A percentile compares a stretch with the other conserved stretches of the same genome.
These are phyloP conservation scores for Mionectes olivaceus DNA, from an alignment of 2,797 vertebrate genomes.

Conservation along the genomic window DNA sequence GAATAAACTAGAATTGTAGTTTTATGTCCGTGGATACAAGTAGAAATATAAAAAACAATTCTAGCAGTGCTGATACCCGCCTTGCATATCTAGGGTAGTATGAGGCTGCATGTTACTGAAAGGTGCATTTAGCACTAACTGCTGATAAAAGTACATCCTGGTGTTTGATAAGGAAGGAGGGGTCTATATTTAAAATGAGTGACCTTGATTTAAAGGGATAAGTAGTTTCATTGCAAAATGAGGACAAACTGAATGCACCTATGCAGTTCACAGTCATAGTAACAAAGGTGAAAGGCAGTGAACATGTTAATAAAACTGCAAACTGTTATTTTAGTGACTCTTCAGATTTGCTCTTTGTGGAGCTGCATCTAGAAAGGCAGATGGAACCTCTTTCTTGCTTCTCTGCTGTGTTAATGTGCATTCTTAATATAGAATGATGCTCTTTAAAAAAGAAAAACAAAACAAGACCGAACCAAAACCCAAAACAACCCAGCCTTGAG, in stretches of 20 bases:
- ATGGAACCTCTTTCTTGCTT: not conserved
- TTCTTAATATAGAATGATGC: not conserved
- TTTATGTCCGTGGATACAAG: not conserved
- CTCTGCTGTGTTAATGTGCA: not conserved
- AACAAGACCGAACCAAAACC: not conserved
- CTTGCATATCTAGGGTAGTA: not conserved
- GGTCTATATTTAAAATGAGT: not conserved
- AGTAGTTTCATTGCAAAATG: not conserved
- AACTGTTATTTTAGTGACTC: not conserved
- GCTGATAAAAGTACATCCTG: not conserved
- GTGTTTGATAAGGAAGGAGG: not conserved
- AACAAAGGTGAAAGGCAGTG: not conserved
- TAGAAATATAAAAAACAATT: not conserved
- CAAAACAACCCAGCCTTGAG: not conserved
- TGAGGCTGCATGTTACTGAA: not conserved
- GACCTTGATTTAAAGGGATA: not conserved
- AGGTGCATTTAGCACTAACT: not conserved
- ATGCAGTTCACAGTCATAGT: not conserved
- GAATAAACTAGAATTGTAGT: not conserved
- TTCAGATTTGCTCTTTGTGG: not conserved
- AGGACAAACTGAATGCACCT: not conserved
- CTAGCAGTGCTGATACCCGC: not conserved
- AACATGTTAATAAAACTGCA: not conserved
- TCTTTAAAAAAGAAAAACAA: not conserved
- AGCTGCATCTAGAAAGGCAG: not conserved